Evolutionary conservation across 2,113 vertebrate genomes (phyloP).

Genomic region (Nothobranchius kuhntae): DNA sequence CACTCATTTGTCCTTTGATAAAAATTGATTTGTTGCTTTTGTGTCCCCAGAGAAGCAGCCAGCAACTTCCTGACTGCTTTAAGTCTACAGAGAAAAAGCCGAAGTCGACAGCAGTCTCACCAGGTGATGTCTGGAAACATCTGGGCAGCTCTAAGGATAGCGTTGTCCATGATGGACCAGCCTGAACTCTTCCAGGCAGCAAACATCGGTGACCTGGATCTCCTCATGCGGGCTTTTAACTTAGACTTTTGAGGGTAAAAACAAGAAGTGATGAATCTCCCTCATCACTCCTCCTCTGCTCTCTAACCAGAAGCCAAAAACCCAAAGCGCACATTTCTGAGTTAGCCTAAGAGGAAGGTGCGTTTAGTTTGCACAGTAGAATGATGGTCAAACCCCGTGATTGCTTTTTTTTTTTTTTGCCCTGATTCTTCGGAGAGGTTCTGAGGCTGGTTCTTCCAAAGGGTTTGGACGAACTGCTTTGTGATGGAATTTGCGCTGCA

Average conservation of each 20-base stretch:
- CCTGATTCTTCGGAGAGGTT: conserved; percentile 67
- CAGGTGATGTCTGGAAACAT: conserved; percentile 97
- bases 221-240: conserved; percentile 94
- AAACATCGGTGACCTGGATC: conserved; percentile 94
- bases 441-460: conserved; percentile 57
- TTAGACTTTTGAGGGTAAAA: conserved; percentile 83
- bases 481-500: conserved; percentile 74
- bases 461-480: conserved; percentile 58
- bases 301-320: conserved; percentile 64
- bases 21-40: not conserved
- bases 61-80: conserved; percentile 97
- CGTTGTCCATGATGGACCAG: conserved; percentile 97
- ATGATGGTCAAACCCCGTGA: conserved; percentile 28
- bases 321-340: conserved; percentile 71
- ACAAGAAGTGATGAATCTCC: conserved; percentile 12
- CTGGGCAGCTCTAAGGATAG: conserved; percentile 95
- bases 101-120: conserved; percentile 90
- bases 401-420: conserved; percentile 23
- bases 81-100: conserved; percentile 95
- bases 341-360: conserved; percentile 5
- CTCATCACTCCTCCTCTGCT: conserved; percentile 8
- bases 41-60: conserved; percentile 88
- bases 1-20: too few species aligned
- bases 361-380: conserved; percentile 48
- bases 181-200: conserved; percentile 98